Conservation (phyloP, 1,140 invertebrate species). For the Aphis gossypii region DNA sequence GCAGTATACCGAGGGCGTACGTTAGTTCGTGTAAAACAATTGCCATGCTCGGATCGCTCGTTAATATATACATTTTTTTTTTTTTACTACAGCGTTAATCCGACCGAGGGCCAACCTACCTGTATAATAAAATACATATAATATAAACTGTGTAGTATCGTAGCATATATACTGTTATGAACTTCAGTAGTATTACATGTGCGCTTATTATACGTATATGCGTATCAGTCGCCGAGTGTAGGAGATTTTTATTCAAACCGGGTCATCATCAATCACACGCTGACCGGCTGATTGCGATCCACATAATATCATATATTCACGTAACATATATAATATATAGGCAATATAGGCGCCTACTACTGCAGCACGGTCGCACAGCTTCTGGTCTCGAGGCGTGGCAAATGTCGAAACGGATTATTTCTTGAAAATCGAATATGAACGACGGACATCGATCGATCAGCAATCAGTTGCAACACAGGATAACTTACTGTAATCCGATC, state of each 20-base stretch:
- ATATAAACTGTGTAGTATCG: no score
- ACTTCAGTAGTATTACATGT: no score
- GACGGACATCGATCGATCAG: no score
- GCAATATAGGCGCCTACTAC: background rate
- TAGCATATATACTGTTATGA: background rate
- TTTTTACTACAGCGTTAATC: background rate
- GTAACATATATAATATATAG: no score
- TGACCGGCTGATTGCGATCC: background rate
- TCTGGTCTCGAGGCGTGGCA: background rate
- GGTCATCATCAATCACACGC: background rate
- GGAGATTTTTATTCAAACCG: background rate
- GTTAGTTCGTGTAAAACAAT: background rate
- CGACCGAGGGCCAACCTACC: no score
- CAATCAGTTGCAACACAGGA: no score
- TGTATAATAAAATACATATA: background rate
- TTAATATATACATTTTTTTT: background rate
- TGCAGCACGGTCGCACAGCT: background rate
- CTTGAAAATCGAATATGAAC: no score
- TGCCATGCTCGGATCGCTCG: background rate
- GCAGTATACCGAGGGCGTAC: background rate
- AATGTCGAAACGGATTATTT: slow-evolving; percentile 2
- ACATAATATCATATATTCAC: no score
- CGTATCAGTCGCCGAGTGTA: background rate
- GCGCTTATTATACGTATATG: background rate
- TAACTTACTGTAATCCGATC: no score